Evolutionary conservation across 2,797 vertebrate genomes (phyloP).

Genomic region (Pterois miles): DNA sequence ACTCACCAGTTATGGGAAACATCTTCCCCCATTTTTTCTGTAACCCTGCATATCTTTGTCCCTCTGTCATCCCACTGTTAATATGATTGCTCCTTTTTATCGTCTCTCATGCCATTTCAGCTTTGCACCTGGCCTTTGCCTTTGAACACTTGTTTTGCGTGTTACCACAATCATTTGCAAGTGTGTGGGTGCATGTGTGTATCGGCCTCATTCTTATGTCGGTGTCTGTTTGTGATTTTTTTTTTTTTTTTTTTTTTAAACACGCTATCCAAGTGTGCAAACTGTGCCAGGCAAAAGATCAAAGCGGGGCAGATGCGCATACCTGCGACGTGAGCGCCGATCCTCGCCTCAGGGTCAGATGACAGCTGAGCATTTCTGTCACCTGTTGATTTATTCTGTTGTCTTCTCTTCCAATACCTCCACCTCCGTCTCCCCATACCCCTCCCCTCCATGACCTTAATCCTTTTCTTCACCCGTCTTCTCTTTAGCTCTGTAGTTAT

Average conservation of each 20-base stretch:
- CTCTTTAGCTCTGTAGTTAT: constrained; percentile 9
- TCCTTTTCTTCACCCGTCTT: constrained; percentile 36
- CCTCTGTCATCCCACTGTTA: constrained; percentile 81
- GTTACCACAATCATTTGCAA: constrained; percentile 74
- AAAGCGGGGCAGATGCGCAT: constrained; percentile 83
- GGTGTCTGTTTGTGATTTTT: constrained; percentile 74
- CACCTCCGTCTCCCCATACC: constrained; percentile 9
- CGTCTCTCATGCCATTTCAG: constrained; percentile 76
- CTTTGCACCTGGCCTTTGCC: constrained; percentile 81
- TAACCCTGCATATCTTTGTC: constrained; percentile 76
- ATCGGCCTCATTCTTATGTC: constrained; percentile 63
- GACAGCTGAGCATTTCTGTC: constrained; percentile 84
- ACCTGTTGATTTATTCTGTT: constrained; percentile 82
- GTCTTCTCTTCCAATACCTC: constrained; percentile 60
- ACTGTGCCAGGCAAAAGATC: constrained; percentile 82
- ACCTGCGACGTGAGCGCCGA: constrained; percentile 81
- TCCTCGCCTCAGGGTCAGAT: constrained; percentile 79
- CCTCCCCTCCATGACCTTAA: constrained; percentile 37
- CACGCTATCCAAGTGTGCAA: constrained; percentile 59
- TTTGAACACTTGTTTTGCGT: constrained; percentile 81
- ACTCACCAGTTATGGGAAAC: constrained; percentile 57
- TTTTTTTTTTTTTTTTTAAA: constrained; percentile 27
- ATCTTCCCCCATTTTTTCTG: constrained; percentile 61
- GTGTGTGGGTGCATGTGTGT: constrained; percentile 63
- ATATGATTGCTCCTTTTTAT: constrained; percentile 78